Conservation (phyloP, 2,113 vertebrate species). For the Panthera tigris region DNA sequence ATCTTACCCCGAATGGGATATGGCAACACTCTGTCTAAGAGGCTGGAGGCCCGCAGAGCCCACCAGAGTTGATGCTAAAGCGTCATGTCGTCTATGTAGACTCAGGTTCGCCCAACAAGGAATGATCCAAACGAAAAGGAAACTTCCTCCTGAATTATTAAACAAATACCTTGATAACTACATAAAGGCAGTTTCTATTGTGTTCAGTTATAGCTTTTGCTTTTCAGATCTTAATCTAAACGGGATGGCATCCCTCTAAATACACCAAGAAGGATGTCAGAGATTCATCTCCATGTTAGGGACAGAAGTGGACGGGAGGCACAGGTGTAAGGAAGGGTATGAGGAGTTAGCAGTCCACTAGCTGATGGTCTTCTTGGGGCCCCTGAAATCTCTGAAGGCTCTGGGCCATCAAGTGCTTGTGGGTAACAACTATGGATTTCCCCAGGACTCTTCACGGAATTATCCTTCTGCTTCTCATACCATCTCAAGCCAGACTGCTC, state of each 20-base stretch:
- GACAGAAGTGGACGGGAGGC: not conserved
- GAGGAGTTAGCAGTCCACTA: not conserved
- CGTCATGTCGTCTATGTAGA: not conserved
- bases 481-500: not conserved
- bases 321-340: not conserved
- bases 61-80: not conserved
- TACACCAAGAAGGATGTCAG: not conserved
- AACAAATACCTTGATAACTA: not conserved
- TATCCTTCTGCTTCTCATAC: not conserved
- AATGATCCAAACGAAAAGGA: not conserved
- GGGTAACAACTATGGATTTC: not conserved
- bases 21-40: not conserved
- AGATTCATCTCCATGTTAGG: not conserved
- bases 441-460: not conserved
- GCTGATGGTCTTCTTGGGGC: not conserved
- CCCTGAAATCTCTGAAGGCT: not conserved
- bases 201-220: not conserved
- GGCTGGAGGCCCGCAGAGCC: not conserved
- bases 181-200: not conserved
- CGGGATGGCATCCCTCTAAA: not conserved
- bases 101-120: not conserved
- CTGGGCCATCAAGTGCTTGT: not conserved
- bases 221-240: not conserved
- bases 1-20: not conserved
- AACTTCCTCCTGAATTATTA: not conserved